Evolutionary conservation across 35 echinoderm and acorn worm genomes (phyloP).

Genomic region (Stichopus chloronotus): DNA sequence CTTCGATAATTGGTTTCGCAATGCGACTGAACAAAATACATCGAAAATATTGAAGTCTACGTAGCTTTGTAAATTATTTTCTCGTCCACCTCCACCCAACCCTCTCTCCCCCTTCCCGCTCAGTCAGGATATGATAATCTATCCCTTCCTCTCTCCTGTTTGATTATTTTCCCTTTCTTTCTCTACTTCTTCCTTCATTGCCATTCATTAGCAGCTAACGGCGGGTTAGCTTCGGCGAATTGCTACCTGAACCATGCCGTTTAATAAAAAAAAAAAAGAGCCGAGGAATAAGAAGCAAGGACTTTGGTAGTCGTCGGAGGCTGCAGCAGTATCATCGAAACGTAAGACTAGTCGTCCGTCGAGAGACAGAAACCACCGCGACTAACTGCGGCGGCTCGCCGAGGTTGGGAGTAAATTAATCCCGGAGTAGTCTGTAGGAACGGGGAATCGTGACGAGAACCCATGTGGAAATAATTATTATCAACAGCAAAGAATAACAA

Average conservation of each 20-base stretch:
- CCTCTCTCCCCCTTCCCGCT: too few relatives aligned
- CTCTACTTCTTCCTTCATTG: background rate
- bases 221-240: slow-evolving; percentile 46
- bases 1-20: too few relatives aligned
- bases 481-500: slow-evolving; percentile 58
- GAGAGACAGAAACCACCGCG: background rate
- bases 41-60: too few relatives aligned
- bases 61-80: too few relatives aligned
- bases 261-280: slow-evolving; percentile 7
- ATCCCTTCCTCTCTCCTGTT: too few relatives aligned
- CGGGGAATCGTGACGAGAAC: slow-evolving; percentile 41
- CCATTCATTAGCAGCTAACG: background rate
- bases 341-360: background rate
- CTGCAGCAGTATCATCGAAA: background rate
- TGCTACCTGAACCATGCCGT: slow-evolving; percentile 33
- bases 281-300: background rate
- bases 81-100: too few relatives aligned
- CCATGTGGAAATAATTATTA: slow-evolving; percentile 65
- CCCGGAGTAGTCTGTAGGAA: slow-evolving; percentile 31
- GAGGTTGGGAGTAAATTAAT: slow-evolving; percentile 59
- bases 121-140: too few relatives aligned
- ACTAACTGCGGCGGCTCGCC: background rate
- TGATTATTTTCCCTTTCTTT: too few relatives aligned
- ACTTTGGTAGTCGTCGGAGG: background rate
- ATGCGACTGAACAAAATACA: too few relatives aligned